Conservation (phyloP, 2,888 invertebrate species). For the Listrodromus nycthemerus region DNA sequence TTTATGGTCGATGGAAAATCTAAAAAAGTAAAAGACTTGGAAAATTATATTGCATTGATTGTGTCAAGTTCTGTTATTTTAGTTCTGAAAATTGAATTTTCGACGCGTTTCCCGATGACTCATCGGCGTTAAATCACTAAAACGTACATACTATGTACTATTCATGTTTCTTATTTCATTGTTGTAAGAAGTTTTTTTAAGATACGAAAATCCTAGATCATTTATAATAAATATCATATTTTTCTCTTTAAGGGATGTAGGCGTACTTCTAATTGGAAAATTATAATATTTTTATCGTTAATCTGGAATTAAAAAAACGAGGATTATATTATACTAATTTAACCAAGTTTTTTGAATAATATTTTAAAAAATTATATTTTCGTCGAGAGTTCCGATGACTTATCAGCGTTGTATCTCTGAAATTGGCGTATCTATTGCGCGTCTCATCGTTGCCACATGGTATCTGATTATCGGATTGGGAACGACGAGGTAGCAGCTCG, state of each 20-base stretch:
- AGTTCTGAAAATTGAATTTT: background rate
- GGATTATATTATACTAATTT: too few relatives aligned
- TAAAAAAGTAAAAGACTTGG: too few relatives aligned
- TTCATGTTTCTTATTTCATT: background rate
- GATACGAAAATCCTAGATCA: too few relatives aligned
- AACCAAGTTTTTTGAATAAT: background rate
- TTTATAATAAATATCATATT: background rate
- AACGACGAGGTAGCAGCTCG: slow-evolving; percentile 22
- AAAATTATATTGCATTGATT: too few relatives aligned
- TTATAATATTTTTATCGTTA: too few relatives aligned
- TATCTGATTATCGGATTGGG: slow-evolving; percentile 62
- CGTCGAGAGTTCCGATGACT: background rate
- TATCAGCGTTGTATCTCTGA: slow-evolving; percentile 35
- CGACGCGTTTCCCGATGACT: background rate
- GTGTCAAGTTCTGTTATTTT: background rate
- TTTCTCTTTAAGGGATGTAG: too few relatives aligned
- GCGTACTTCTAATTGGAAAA: too few relatives aligned
- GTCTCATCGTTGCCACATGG: slow-evolving; percentile 42
- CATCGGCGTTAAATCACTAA: slow-evolving; percentile 28
- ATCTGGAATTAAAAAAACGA: too few relatives aligned
- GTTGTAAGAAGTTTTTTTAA: too few relatives aligned
- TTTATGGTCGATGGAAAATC: too few relatives aligned
- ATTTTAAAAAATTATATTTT: background rate
- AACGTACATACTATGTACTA: background rate
- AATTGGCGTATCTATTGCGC: slow-evolving; percentile 39